Conservation (phyloP, 2,888 invertebrate genomes). For the Eubasilissa splendida region DNA sequence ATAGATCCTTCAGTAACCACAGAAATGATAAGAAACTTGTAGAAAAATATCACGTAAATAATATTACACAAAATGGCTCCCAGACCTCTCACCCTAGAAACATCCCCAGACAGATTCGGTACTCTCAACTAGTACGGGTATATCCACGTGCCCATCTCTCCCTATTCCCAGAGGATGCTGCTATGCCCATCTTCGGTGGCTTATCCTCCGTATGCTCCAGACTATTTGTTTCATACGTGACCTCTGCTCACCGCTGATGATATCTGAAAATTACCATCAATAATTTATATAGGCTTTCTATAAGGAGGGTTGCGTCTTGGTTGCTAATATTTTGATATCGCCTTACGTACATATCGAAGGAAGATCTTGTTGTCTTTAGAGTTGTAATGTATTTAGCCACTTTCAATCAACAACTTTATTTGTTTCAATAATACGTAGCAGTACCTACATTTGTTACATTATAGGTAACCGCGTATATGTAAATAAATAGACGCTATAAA, state of each 20-base stretch:
- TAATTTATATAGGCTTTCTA: slow-evolving; percentile 42
- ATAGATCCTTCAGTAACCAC: neutral
- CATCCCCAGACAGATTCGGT: neutral
- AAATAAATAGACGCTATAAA: too few relatives aligned
- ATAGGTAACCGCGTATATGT: too few relatives aligned
- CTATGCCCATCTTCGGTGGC: neutral
- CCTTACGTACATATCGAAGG: too few relatives aligned
- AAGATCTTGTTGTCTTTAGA: too few relatives aligned
- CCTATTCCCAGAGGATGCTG: slow-evolving; percentile 31
- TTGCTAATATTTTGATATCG: neutral
- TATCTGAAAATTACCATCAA: slow-evolving; percentile 44
- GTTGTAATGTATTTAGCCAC: too few relatives aligned
- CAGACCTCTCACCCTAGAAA: neutral
- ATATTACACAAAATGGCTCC: neutral
- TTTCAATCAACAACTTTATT: too few relatives aligned
- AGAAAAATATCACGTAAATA: neutral
- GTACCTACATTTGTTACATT: too few relatives aligned
- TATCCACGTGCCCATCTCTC: slow-evolving; percentile 20
- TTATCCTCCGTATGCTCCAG: slow-evolving; percentile 25
- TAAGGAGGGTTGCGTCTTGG: slow-evolving; percentile 5
- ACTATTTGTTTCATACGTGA: slow-evolving; percentile 48
- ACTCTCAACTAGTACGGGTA: too few relatives aligned
- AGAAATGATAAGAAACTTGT: neutral
- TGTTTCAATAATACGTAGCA: too few relatives aligned
- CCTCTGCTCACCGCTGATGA: slow-evolving; percentile 37